A percentile compares a stretch with the other conserved stretches of the same genome.
Evolutionary conservation across 2,888 invertebrate species (phyloP).

Genomic region (Cosmorhoe ocellata): DNA sequence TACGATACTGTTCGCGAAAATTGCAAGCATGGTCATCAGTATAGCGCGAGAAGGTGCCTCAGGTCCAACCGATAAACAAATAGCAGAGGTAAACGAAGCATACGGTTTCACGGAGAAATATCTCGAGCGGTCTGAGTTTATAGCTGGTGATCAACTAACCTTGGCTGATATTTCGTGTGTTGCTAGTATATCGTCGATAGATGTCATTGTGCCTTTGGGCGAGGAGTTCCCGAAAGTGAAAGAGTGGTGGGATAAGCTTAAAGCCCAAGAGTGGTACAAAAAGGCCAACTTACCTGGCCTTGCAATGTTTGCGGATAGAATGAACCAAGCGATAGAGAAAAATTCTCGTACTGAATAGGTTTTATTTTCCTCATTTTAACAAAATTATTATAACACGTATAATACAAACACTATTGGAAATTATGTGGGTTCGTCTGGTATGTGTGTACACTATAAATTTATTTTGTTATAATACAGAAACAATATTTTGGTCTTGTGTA

Average conservation of each 20-base stretch:
- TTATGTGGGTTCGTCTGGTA: too few relatives aligned
- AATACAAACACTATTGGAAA: too few relatives aligned
- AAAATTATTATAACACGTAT: too few relatives aligned
- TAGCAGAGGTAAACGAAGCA: constrained; percentile 36
- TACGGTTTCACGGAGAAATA: constrained; percentile 51
- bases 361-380: too few relatives aligned
- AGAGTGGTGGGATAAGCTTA: constrained; percentile 42
- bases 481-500: too few relatives aligned
- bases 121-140: constrained; percentile 39
- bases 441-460: too few relatives aligned
- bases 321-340: constrained; percentile 19
- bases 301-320: constrained; percentile 15
- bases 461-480: too few relatives aligned
- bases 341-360: too few relatives aligned
- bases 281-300: constrained; percentile 46
- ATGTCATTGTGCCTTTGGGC: constrained; percentile 40
- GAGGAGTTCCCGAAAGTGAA: constrained; percentile 40
- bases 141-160: constrained; percentile 45
- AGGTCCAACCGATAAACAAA: constrained; percentile 33
- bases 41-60: constrained; percentile 28
- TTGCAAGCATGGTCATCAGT: constrained; percentile 22
- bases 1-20: constrained; percentile 37
- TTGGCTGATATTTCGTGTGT: constrained; percentile 51
- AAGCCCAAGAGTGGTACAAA: constrained; percentile 44
- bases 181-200: constrained; percentile 41